A percentile compares a stretch with the other conserved stretches of the same genome.
Evolutionary conservation across 2,797 vertebrate genomes (phyloP).

Genomic region (Numenius phaeopus): DNA sequence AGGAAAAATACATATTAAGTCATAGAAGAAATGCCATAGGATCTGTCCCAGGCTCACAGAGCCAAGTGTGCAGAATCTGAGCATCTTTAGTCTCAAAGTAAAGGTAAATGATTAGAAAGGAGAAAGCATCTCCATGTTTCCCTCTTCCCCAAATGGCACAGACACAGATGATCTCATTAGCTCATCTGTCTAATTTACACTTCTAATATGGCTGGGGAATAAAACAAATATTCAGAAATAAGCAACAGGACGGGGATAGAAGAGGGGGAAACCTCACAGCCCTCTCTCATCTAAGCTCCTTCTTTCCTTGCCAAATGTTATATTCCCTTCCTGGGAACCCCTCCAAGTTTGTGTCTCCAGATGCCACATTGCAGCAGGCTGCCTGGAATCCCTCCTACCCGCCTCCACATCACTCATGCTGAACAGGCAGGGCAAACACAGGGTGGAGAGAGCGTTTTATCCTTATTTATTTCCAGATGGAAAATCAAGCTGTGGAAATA

Average conservation of each 20-base stretch:
- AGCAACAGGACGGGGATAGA: constrained; percentile 29
- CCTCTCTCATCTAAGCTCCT: constrained; percentile 49
- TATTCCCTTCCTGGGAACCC: constrained; percentile 61
- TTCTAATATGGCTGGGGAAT: constrained; percentile 50
- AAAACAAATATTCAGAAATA: constrained; percentile 68
- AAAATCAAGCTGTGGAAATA: not conserved
- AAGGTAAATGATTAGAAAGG: not conserved
- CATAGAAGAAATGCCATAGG: not conserved
- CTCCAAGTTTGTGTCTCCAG: constrained; percentile 68
- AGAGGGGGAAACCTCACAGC: constrained; percentile 50
- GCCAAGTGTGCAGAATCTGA: not conserved
- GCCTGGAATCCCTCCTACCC: constrained; percentile 59
- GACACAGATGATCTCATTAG: constrained; percentile 59
- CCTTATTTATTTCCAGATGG: constrained; percentile 30
- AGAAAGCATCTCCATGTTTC: not conserved
- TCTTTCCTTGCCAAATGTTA: constrained; percentile 57
- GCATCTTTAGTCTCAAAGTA: not conserved
- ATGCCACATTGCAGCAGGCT: constrained; percentile 63
- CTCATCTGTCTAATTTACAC: constrained; percentile 64
- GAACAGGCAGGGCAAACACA: constrained; percentile 54
- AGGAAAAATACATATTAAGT: not conserved
- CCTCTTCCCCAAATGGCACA: constrained; percentile 21
- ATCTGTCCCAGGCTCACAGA: not conserved
- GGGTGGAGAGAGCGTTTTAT: not conserved
- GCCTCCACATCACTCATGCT: constrained; percentile 27